These are phyloP conservation scores for Steinernema feltiae DNA, from an alignment of 1,140 invertebrate species.

Conservation along the genomic window DNA sequence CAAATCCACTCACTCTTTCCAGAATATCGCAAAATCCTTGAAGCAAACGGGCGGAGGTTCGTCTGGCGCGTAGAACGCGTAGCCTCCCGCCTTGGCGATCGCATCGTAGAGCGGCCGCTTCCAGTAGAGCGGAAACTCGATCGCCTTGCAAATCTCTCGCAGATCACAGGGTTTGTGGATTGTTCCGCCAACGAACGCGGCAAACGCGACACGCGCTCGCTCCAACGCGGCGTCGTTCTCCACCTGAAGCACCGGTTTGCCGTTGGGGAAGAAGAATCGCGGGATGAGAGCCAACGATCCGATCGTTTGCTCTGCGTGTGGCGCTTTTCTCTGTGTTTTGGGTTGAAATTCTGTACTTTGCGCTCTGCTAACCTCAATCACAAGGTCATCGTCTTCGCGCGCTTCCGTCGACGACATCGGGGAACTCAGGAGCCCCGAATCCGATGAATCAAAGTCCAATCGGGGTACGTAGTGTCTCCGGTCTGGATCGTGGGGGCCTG, in stretches of 20 bases:
- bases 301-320: background rate
- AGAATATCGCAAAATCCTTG: slow-evolving; percentile 49
- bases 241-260: background rate
- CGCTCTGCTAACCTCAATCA: background rate
- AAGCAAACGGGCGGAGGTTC: slow-evolving; percentile 28
- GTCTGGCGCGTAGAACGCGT: background rate
- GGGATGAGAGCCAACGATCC: background rate
- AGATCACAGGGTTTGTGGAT: background rate
- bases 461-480: no score
- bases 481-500: background rate
- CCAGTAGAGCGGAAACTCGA: background rate
- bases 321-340: no score
- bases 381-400: background rate
- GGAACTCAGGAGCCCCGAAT: background rate
- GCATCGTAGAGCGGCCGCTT: slow-evolving; percentile 1
- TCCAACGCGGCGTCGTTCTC: background rate
- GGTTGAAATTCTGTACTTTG: no score
- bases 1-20: slow-evolving; percentile 59
- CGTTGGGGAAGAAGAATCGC: background rate
- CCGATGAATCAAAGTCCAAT: slow-evolving; percentile 6
- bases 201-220: background rate
- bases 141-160: background rate
- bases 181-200: background rate
- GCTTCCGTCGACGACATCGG: background rate
- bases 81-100: background rate